Conservation (phyloP, 2,797 vertebrate genomes). For the Eospalax fontanierii region DNA sequence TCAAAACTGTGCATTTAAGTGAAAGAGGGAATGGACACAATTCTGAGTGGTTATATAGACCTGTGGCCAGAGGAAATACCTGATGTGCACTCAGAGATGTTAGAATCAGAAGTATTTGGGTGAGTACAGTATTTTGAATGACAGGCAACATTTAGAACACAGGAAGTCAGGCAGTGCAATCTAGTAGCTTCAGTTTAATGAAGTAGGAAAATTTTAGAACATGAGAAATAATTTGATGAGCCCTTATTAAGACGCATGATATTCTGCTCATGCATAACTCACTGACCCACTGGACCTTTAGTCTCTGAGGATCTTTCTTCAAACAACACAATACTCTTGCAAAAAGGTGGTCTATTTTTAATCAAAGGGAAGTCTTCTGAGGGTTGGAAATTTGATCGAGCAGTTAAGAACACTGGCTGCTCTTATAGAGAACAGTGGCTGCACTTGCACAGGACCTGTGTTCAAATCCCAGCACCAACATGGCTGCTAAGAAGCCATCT, state of each 20-base stretch:
- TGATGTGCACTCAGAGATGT: neutral
- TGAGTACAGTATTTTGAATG: neutral
- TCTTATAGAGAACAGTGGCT: no score
- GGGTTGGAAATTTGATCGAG: no score
- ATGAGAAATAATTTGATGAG: neutral
- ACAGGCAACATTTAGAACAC: neutral
- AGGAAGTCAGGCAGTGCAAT: neutral
- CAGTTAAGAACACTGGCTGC: no score
- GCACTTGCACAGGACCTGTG: no score
- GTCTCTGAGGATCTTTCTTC: neutral
- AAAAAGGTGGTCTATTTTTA: neutral
- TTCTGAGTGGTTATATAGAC: neutral
- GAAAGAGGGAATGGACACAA: neutral
- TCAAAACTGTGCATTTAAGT: neutral
- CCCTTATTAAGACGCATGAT: neutral
- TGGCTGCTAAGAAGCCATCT: no score
- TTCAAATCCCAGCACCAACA: no score
- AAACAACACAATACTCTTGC: neutral
- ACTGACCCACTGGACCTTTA: neutral
- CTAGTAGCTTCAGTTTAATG: neutral
- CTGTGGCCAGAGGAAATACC: neutral
- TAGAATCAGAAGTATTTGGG: neutral
- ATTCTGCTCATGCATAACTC: neutral
- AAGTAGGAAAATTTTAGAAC: neutral
- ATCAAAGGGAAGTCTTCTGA: neutral